A percentile compares a stretch with the other conserved stretches of the same genome.
These are phyloP conservation scores for Acanthisitta chloris DNA, from an alignment of 2,113 vertebrate species.

Conservation along the genomic window DNA sequence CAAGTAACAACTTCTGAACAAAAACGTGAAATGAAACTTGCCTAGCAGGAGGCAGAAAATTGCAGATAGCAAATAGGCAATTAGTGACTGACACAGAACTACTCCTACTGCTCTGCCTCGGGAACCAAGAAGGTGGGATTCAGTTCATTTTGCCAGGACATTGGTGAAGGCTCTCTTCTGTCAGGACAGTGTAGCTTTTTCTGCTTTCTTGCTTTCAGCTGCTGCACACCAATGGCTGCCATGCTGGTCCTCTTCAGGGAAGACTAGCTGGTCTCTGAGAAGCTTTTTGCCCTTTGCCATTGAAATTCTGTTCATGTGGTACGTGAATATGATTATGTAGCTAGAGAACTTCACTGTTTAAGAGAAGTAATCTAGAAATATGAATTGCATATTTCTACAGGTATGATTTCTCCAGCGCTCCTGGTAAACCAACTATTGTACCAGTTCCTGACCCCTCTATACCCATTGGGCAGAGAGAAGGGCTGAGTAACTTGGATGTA, in stretches of 20 bases:
- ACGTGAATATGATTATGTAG: background rate
- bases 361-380: background rate
- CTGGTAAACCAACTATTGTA: constrained; percentile 57
- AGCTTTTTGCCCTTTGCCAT: background rate
- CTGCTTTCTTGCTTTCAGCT: background rate
- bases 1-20: background rate
- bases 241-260: background rate
- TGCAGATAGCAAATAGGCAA: background rate
- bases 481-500: constrained; percentile 66
- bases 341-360: background rate
- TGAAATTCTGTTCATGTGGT: background rate
- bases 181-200: background rate
- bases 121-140: background rate
- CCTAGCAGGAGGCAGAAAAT: background rate
- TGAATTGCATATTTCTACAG: constrained; percentile 38
- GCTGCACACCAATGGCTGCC: background rate
- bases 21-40: background rate
- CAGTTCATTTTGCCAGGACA: background rate
- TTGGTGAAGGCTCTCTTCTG: background rate
- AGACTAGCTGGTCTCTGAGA: background rate
- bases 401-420: constrained; percentile 57
- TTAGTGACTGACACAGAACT: background rate
- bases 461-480: constrained; percentile 67
- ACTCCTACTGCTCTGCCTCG: background rate
- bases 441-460: constrained; percentile 53